phyloP scores from a whole-genome alignment of 2,113 vertebrate species.

The Gila orcuttii region DNA sequence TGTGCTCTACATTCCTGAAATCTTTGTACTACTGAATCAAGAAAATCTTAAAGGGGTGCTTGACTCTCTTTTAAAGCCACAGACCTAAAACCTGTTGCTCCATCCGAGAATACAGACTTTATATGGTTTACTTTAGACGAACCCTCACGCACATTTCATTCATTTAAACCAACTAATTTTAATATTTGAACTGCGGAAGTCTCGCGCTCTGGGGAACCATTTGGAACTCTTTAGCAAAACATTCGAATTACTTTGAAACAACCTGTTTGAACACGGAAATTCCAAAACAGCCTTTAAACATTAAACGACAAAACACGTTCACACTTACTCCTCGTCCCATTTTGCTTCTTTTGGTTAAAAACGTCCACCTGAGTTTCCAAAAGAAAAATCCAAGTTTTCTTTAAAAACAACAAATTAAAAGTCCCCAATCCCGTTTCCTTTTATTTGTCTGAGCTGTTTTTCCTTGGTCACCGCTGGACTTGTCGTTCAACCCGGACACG shows the following conservation, averaged over 20 bases:
- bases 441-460: not conserved
- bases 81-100: slow-evolving; percentile 34
- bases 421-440: slow-evolving; percentile 48
- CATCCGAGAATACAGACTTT: not conserved
- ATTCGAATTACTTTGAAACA: not conserved
- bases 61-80: not conserved
- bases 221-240: not conserved
- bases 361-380: slow-evolving; percentile 42
- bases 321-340: slow-evolving; percentile 83
- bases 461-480: slow-evolving; percentile 64
- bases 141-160: not conserved
- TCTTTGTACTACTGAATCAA: slow-evolving; percentile 28
- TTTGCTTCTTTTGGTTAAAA: slow-evolving; percentile 53
- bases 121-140: not conserved
- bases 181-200: slow-evolving; percentile 47
- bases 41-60: not conserved
- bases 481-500: slow-evolving; percentile 65
- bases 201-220: not conserved
- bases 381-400: slow-evolving; percentile 53
- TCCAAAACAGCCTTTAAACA: not conserved
- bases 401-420: slow-evolving; percentile 57
- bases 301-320: not conserved
- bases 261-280: not conserved
- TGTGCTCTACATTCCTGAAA: slow-evolving; percentile 30
- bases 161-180: not conserved